phyloP scores from a whole-genome alignment of 2,797 vertebrate species.

The Anguilla anguilla region DNA sequence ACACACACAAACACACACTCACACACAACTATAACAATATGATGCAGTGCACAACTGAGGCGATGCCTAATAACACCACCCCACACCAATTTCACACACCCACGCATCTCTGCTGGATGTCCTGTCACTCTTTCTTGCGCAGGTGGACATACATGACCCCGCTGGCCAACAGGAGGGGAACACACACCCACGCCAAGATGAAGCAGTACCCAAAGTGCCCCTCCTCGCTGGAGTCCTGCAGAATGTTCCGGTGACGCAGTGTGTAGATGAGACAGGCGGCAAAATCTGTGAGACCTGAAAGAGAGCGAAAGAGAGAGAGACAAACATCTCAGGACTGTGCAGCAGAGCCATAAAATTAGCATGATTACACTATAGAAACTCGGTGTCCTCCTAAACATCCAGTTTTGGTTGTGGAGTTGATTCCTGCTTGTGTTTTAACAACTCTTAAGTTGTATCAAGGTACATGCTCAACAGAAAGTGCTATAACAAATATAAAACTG shows the following conservation, averaged over 20 bases:
- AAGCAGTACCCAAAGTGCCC: slow-evolving; percentile 86
- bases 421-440: not conserved
- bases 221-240: slow-evolving; percentile 58
- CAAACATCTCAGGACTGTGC: not conserved
- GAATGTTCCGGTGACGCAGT: slow-evolving; percentile 76
- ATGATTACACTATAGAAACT: not conserved
- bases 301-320: not conserved
- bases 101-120: not conserved
- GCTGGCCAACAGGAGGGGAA: slow-evolving; percentile 81
- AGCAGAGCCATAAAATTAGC: not conserved
- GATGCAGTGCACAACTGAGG: not conserved
- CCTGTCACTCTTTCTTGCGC: slow-evolving; percentile 79
- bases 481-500: not conserved
- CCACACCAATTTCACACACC: not conserved
- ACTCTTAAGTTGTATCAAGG: not conserved
- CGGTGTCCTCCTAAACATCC: not conserved
- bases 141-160: slow-evolving; percentile 83
- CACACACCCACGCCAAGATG: slow-evolving; percentile 81
- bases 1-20: not conserved
- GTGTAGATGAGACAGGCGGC: slow-evolving; percentile 83
- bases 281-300: slow-evolving; percentile 77
- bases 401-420: not conserved
- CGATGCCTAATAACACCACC: not conserved
- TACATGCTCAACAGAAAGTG: not conserved
- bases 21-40: not conserved